A percentile compares a stretch with the other conserved stretches of the same genome.
Conservation (phyloP, 2,888 invertebrate species). For the Andricus curvator region DNA sequence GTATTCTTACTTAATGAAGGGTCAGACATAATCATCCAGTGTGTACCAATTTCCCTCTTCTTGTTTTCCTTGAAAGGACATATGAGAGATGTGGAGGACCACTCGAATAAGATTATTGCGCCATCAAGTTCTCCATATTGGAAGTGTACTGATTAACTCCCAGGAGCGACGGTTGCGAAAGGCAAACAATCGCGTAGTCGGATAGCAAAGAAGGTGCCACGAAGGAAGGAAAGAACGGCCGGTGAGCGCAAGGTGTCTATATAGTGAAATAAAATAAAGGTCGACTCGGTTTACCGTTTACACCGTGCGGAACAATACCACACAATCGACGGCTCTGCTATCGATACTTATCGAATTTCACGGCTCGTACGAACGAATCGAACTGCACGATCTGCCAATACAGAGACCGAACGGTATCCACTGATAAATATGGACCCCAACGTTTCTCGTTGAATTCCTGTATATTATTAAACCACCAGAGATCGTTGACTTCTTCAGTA, state of each 20-base stretch:
- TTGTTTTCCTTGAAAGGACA: constrained; percentile 27
- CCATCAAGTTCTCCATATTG: constrained; percentile 64
- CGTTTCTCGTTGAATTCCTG: constrained; percentile 30
- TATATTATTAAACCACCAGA: constrained; percentile 23
- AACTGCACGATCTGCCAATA: constrained; percentile 48
- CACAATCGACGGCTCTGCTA: constrained; percentile 53
- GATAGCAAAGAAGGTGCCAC: constrained; percentile 50
- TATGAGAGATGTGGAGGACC: constrained; percentile 58
- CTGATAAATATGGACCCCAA: constrained; percentile 24
- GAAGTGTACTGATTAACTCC: constrained; percentile 67
- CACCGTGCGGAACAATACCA: constrained; percentile 45
- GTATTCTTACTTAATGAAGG: background rate
- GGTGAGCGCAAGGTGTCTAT: constrained; percentile 63
- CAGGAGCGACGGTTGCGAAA: constrained; percentile 71
- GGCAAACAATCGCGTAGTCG: constrained; percentile 68
- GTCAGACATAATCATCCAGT: background rate
- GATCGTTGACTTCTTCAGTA: constrained; percentile 19
- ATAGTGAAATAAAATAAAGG: constrained; percentile 62
- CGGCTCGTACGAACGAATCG: constrained; percentile 51
- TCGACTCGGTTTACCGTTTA: constrained; percentile 56
- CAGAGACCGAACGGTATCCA: constrained; percentile 37
- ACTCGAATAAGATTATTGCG: constrained; percentile 66
- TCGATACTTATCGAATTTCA: constrained; percentile 63
- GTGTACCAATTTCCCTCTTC: background rate
- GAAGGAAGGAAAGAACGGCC: constrained; percentile 56